Percentiles rank a stretch among this genome's conserved stretches.
Conservation (phyloP, 64 coral and sea anemone genomes). For the Orbicella faveolata region DNA sequence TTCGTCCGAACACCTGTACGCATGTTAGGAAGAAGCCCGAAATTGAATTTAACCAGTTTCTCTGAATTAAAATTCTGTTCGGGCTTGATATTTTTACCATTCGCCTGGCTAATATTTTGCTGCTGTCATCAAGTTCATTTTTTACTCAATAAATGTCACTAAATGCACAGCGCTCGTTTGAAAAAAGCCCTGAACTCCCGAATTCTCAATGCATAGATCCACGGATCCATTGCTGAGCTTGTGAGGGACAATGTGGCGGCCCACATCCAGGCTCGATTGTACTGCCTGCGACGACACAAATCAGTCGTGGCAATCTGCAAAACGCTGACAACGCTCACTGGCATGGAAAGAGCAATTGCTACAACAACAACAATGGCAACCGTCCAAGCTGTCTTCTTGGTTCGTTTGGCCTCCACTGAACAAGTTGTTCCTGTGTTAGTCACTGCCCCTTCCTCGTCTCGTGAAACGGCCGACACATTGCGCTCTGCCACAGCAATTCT, state of each 20-base stretch:
- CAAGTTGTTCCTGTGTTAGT: not conserved
- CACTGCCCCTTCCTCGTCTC: not conserved
- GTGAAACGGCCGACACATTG: not conserved
- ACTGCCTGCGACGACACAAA: conserved; percentile 1
- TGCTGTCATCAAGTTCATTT: not conserved
- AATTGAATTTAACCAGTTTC: too few relatives aligned
- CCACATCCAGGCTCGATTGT: conserved; percentile 51
- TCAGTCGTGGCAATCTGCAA: conserved; percentile 27
- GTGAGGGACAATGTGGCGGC: conserved; percentile 14
- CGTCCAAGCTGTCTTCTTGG: conserved; percentile 33
- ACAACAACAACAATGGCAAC: conserved; percentile 2
- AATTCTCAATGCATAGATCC: conserved; percentile 47
- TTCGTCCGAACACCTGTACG: too few relatives aligned
- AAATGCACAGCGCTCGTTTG: not conserved
- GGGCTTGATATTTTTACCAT: too few relatives aligned
- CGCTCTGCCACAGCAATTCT: conserved; percentile 31
- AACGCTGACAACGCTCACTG: conserved; percentile 16
- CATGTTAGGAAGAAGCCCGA: too few relatives aligned
- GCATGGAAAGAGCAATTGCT: conserved; percentile 32
- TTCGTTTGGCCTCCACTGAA: not conserved
- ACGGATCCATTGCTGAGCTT: conserved; percentile 51
- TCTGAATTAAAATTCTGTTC: too few relatives aligned
- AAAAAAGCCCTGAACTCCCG: conserved; percentile 29
- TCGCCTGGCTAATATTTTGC: not conserved
- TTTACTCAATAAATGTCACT: not conserved